Percentiles rank a stretch among this genome's conserved stretches.
phyloP scores from a whole-genome alignment of 2,113 vertebrate genomes.

The Anser brachyrhynchus region DNA sequence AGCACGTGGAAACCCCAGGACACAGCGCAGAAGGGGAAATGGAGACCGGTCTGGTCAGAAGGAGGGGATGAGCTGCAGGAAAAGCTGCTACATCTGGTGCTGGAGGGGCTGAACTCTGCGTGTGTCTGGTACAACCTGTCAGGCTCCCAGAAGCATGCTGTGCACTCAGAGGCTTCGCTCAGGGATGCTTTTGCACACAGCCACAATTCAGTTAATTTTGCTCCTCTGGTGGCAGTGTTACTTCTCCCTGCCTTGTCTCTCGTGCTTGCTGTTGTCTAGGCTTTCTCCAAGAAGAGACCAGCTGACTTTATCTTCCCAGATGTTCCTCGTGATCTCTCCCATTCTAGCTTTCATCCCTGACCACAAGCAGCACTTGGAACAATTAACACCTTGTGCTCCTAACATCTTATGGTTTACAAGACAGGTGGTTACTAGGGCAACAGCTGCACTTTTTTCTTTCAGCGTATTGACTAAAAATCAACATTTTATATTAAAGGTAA shows the following conservation, averaged over 20 bases:
- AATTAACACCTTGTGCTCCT: conserved; percentile 62
- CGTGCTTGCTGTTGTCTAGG: not conserved
- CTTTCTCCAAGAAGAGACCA: not conserved
- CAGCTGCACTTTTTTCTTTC: conserved; percentile 38
- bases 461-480: conserved; percentile 61
- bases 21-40: not conserved
- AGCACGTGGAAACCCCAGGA: not conserved
- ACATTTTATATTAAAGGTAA: conserved; percentile 63
- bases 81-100: not conserved
- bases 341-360: conserved; percentile 29
- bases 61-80: not conserved
- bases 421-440: conserved; percentile 61
- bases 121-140: rapidly evolving
- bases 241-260: not conserved
- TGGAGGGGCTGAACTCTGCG: not conserved
- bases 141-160: not conserved
- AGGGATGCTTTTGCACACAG: not conserved
- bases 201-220: not conserved
- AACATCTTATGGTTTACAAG: conserved; percentile 38
- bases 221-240: not conserved
- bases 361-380: conserved; percentile 44
- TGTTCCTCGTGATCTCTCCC: conserved; percentile 26
- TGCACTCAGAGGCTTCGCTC: not conserved
- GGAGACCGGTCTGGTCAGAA: not conserved
- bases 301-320: conserved; percentile 36